Base-by-base conservation (phyloP, 2,797 vertebrate genomes). In the Triplophysa bombifrons region DNA sequence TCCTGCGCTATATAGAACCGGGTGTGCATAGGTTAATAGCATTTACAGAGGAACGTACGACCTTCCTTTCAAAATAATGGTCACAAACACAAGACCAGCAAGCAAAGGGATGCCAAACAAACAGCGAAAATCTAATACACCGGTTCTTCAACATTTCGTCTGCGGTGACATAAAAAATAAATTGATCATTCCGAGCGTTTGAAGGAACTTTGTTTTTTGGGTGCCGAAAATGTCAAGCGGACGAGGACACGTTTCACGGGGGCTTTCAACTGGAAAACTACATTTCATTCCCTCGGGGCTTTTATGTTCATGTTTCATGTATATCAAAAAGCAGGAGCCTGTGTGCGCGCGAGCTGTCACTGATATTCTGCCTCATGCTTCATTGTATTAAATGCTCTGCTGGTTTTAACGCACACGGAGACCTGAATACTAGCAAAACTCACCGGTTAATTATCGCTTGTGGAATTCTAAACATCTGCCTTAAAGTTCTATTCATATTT, bases 261-360 rank as follows among this genome's bases (percentile, higher is more conserved):
- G 4, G 51, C 78, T 70, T 82, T 77, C 76, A 80, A 72, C 69
- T 65, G 69, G 74, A 85, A 83, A 84, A 83, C 58, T 65, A 61
- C 72, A 81, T 82, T 74, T 65, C 73, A 65, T 74, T 65, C 41
- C 72, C 61, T 67, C 50, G 1, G 61, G 82, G 58, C 60, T 82
- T 69, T 56, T 75, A 71, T 70, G 80, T 76, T 63, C 38, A 78
- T 75, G 68, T 83, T 76, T 82, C 80, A 76, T 82, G 82, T 82
- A 80, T 80, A 82, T 65, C 73, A 84, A 75, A 86, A 88, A 88
- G 90, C 84, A 90, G 81, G 81, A 78, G 38, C 76, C 79, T 34
- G 86, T 41, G 76, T 63, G 56, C 72, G 83, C 76, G 16, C 56
- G 81, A 27, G 86, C 84, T 84, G 72, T 55, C 50, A 80, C 53